Conservation (phyloP, 2,888 invertebrate genomes). For the Callyntrura guangdongensis region DNA sequence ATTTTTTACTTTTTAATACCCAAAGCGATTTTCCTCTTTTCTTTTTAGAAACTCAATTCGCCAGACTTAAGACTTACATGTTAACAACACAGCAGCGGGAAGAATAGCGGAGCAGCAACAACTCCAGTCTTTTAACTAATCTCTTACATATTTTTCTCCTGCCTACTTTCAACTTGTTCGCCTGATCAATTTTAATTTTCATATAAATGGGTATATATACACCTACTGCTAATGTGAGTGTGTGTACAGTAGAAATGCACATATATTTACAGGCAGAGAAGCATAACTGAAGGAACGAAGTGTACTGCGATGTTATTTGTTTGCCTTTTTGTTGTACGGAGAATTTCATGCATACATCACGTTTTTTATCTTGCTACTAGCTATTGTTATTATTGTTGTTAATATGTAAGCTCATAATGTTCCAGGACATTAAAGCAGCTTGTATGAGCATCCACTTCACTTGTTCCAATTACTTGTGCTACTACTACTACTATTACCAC, state of each 20-base stretch:
- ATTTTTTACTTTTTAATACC: slow-evolving; percentile 63
- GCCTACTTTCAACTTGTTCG: slow-evolving; percentile 29
- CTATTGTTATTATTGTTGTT: not conserved
- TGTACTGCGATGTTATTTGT: not conserved
- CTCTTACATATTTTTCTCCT: not conserved
- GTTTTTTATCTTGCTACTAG: not conserved
- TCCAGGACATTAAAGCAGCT: slow-evolving; percentile 45
- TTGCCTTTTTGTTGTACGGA: slow-evolving; percentile 10
- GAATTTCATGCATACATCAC: slow-evolving; percentile 33
- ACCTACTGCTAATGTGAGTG: no score
- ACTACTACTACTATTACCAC: not conserved
- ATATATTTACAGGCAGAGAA: not conserved
- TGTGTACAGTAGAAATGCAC: not conserved
- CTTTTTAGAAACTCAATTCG: slow-evolving; percentile 18
- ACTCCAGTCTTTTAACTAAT: slow-evolving; percentile 26
- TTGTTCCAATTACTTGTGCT: slow-evolving; percentile 27
- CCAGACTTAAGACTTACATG: not conserved
- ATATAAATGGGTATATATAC: slow-evolving; percentile 15
- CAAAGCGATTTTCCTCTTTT: slow-evolving; percentile 41
- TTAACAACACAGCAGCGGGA: slow-evolving; percentile 10
- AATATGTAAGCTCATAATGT: slow-evolving; percentile 51
- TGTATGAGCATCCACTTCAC: slow-evolving; percentile 37
- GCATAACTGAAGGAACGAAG: not conserved
- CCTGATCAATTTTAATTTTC: slow-evolving; percentile 72
- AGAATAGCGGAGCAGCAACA: not conserved